phyloP scores from a whole-genome alignment of 2,113 vertebrate species.

The Spea multiplicata region DNA sequence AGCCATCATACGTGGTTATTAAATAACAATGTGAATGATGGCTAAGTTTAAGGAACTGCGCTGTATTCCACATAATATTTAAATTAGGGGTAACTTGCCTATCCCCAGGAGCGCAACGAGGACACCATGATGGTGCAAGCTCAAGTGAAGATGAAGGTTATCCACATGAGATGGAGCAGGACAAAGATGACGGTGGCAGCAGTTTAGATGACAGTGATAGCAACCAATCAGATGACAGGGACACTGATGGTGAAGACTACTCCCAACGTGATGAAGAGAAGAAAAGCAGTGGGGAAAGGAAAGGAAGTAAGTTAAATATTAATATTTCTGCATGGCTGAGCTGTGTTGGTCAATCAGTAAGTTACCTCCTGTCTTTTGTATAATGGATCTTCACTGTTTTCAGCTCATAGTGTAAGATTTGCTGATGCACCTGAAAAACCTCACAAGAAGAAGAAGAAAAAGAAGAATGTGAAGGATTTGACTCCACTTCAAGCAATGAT shows the following conservation, averaged over 20 bases:
- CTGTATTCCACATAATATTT: no score
- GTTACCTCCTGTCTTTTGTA: no score
- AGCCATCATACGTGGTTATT: no score
- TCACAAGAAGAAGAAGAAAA: conserved; percentile 68
- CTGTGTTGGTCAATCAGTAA: no score
- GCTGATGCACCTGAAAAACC: conserved; percentile 83
- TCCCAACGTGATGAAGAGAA: conserved; percentile 76
- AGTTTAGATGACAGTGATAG: conserved; percentile 85
- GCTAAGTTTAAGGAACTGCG: no score
- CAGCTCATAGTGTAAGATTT: conserved; percentile 87
- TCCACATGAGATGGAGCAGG: conserved; percentile 76
- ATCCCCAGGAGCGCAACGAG: conserved; percentile 61
- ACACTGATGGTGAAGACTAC: conserved; percentile 85
- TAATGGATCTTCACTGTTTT: background rate
- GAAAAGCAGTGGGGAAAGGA: conserved; percentile 68
- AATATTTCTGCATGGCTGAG: background rate
- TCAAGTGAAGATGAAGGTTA: conserved; percentile 78
- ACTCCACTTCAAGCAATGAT: conserved; percentile 98
- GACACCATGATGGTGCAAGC: conserved; percentile 70
- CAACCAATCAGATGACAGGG: conserved; percentile 71
- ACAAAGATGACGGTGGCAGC: conserved; percentile 78
- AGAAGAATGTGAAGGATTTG: conserved; percentile 91
- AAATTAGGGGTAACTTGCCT: no score
- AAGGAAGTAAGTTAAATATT: conserved; percentile 55
- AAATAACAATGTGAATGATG: no score